Conservation (phyloP, 2,113 vertebrate species). For the Zapornia atra region DNA sequence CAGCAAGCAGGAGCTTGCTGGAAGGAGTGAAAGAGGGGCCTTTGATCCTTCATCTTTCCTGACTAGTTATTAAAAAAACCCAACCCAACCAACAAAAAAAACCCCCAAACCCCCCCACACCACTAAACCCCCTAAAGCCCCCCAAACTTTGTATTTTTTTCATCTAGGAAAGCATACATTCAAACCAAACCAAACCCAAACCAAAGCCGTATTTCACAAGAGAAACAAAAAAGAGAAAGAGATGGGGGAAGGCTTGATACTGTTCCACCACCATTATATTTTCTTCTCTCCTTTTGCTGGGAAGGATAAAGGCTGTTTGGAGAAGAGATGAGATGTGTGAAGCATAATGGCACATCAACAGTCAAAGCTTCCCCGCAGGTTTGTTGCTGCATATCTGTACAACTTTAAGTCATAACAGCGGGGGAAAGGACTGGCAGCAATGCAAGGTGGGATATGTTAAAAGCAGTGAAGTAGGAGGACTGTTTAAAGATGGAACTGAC, state of each 20-base stretch:
- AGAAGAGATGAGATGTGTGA: background rate
- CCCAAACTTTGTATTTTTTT: background rate
- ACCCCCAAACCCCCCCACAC: background rate
- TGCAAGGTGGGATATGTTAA: background rate
- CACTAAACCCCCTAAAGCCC: background rate
- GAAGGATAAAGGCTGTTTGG: background rate
- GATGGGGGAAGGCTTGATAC: fast-evolving
- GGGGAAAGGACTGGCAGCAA: background rate
- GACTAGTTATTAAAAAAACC: background rate
- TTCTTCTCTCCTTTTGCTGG: background rate
- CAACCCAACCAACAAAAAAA: too few species aligned
- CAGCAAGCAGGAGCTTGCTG: background rate
- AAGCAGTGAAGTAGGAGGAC: background rate
- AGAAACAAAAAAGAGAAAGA: too few species aligned
- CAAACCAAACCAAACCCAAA: background rate
- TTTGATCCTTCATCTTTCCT: background rate
- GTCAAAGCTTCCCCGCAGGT: background rate
- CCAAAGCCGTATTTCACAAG: background rate
- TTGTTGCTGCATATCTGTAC: background rate
- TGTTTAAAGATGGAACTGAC: background rate
- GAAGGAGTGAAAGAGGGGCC: background rate
- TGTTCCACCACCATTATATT: background rate
- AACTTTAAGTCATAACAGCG: background rate
- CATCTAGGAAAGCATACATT: background rate
- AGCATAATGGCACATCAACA: background rate